Base-by-base conservation (phyloP, 2,113 vertebrate species). In the Pristiophorus japonicus region DNA sequence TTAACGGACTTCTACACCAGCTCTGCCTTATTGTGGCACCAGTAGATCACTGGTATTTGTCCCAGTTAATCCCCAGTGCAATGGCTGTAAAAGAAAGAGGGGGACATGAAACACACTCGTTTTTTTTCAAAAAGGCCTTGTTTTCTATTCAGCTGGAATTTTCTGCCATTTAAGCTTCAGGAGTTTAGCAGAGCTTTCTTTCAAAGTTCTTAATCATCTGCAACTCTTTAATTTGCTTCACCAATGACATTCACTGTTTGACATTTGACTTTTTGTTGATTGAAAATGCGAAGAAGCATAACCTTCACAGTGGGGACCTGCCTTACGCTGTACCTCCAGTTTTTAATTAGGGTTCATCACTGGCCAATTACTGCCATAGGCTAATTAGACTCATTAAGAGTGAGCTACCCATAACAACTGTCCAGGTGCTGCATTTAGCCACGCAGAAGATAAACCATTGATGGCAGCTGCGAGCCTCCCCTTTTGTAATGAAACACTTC, bases 401-500 rank as follows among this genome's bases (percentile, higher is more conserved):
- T 14, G 12, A 47, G 45, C 63, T 94, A 70, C 42, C 93, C 93
- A 94, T 70, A 94, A 94, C 65, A 94, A 94, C 38, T 47, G 24
- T 94, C 93, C 93, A 94, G 63, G 66, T 94, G 93, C 45, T 47
- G 42, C 24, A 70, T 47, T 70, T 30, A 66, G 45, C 66, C 65
- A 67, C 12, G 42, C 8, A 66, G 92, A 47, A 94, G 93, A 94
- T 67, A 94, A 94, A 66, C 45, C 93, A 70, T 51, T 70, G 65
- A 94, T 51, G 93, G 93, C 93, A 70, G 65, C 93, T 94, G 93
- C 12, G 3, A 94, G 66, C 42, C 73, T 94, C 66, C 63, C 87
- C 66, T 70, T 94, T 73, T 94, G 93, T 94, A 94, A 70, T 45
- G 66, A 70, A 94, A 94, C 42, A 70, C 66, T 94, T 67, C 93